Evolutionary conservation across 2,888 invertebrate species (phyloP).

Genomic region (Melinopterus prodromus): DNA sequence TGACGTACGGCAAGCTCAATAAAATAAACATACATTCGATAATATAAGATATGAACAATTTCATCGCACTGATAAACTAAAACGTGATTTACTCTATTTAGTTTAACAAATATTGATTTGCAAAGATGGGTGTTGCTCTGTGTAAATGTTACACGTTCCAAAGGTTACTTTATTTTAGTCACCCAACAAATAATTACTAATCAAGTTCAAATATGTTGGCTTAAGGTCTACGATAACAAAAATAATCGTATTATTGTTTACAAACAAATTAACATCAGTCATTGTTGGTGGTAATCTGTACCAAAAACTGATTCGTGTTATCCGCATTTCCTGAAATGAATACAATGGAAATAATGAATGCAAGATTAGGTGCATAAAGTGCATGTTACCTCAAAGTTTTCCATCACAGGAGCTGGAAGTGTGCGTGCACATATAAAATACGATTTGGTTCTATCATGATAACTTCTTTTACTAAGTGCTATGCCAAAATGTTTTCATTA

Average conservation of each 20-base stretch:
- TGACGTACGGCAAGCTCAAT: background rate
- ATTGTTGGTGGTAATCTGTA: no score
- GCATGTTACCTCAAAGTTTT: no score
- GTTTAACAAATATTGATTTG: background rate
- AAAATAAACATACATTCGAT: background rate
- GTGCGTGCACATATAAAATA: no score
- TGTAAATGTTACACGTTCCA: background rate
- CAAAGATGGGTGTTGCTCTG: background rate
- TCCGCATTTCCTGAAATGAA: no score
- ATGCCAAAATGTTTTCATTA: background rate
- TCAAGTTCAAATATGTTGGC: background rate
- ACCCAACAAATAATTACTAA: background rate
- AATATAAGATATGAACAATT: background rate
- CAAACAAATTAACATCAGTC: no score
- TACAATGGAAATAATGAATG: no score
- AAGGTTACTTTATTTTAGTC: background rate
- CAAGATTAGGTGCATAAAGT: no score
- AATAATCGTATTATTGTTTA: no score
- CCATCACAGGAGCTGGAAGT: no score
- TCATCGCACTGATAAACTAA: background rate
- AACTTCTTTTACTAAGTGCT: no score
- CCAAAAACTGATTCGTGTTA: no score
- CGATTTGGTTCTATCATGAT: no score
- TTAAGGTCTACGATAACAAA: background rate
- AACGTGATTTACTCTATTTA: constrained; percentile 4